Evolutionary conservation across 2,797 vertebrate genomes (phyloP), one percentile per base, ranked within the genome.

Genomic region (Cuniculus paca): DNA sequence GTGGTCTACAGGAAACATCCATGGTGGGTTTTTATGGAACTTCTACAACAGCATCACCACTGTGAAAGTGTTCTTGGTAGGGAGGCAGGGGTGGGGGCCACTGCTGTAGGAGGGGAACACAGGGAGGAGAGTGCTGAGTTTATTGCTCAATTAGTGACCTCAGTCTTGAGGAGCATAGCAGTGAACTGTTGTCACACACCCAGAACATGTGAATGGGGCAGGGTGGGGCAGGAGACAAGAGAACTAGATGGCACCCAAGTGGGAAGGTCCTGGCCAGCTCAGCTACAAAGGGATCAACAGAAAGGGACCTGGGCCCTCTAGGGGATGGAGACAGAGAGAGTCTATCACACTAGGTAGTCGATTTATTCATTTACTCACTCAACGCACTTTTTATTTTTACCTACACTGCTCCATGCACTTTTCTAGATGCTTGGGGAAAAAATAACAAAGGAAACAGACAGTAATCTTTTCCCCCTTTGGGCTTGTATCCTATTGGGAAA

Each of bases 231-330:
- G 28, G 39, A 50, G 52, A 48, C n/a, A 50, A 26, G 26, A 1
- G 2, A 5, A 60, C 0, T 1, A 0, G 1, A 9, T 16, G 10
- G 7, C 19, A 19, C 42, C 75, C 0, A 7, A 54, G 42, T 4
- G 13, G 81, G 60, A 13, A 48, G 56, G 34, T 26, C 58, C 54
- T 17, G 31, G 45, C 7, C 52, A 61, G 42, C 36, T 65, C 88
- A 42, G 31, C 54, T 14, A 28, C 2, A 8, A 1, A 1, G n/a
- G 85, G 50, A 68, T 10, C 39, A 42, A 19, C 16, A 13, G 16
- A 13, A 60, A 54, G 4, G 17, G 2, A 24, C 26, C n/a, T 20
- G 12, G 19, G 1, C 16, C 22, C 3, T 58, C 22, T 26, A 14
- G 8, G 13, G 74, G 11, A 3, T 7, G 6, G 20, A 70, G 54